Conservation (phyloP, 2,113 vertebrate genomes). For the Pleuronectes platessa region DNA sequence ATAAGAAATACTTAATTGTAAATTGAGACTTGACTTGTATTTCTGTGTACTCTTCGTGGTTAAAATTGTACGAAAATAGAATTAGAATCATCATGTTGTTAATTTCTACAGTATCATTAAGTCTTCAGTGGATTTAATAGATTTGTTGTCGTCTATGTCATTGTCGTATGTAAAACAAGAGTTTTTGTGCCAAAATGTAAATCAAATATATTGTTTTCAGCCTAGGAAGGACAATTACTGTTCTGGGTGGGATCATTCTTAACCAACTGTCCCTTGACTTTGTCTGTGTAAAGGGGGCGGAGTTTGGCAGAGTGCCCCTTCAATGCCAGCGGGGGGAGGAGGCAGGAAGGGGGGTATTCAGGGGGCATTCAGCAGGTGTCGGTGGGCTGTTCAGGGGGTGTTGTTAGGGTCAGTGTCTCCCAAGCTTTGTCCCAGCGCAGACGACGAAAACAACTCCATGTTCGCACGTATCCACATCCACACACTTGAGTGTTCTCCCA, state of each 20-base stretch:
- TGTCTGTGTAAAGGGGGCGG: slow-evolving; percentile 21
- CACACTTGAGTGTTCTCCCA: slow-evolving; percentile 1
- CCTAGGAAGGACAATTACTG: neutral
- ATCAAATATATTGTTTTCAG: neutral
- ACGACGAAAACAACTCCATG: slow-evolving; percentile 21
- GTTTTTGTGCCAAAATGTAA: neutral
- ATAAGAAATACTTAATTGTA: neutral
- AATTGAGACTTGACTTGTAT: too few relatives aligned
- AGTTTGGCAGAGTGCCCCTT: slow-evolving; percentile 42
- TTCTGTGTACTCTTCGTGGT: too few relatives aligned
- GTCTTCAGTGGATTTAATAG: neutral
- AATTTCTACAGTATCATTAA: neutral
- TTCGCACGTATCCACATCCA: neutral
- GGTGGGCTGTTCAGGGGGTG: slow-evolving; percentile 33
- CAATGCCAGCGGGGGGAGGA: slow-evolving; percentile 55
- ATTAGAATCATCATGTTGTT: neutral
- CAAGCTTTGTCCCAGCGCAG: slow-evolving; percentile 32
- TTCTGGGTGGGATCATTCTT: slow-evolving; percentile 25
- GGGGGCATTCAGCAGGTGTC: slow-evolving; percentile 66
- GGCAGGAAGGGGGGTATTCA: slow-evolving; percentile 36
- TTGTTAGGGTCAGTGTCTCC: slow-evolving; percentile 49
- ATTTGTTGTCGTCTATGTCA: neutral
- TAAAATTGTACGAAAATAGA: neutral
- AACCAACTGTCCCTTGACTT: neutral
- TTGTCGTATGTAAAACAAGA: neutral